Conservation (phyloP, 2,888 invertebrate genomes). For the Aethes cnicana region DNA sequence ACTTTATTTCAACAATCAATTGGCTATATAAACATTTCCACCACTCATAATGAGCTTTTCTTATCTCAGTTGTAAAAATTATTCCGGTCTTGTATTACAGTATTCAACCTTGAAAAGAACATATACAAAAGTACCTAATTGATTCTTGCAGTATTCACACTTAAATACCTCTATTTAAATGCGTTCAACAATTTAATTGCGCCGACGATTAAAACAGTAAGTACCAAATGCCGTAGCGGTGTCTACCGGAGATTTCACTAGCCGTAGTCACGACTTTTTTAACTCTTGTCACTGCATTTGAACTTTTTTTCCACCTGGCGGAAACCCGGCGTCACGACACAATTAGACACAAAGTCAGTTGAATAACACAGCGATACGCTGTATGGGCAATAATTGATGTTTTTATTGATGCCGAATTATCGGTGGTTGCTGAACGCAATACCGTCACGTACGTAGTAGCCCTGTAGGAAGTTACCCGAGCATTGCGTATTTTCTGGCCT, state of each 20-base stretch:
- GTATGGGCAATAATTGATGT: constrained; percentile 19
- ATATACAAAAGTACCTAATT: too few species aligned
- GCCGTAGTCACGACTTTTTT: constrained; percentile 25
- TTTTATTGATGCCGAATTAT: constrained; percentile 9
- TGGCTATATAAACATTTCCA: too few species aligned
- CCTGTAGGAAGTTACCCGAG: constrained; percentile 19
- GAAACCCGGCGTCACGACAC: constrained; percentile 27
- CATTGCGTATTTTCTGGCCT: background rate
- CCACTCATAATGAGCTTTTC: too few species aligned
- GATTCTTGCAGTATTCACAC: background rate
- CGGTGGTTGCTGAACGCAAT: constrained; percentile 3
- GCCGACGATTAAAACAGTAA: constrained; percentile 16
- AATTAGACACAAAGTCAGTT: constrained; percentile 20
- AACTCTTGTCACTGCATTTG: constrained; percentile 20
- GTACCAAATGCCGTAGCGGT: constrained; percentile 15
- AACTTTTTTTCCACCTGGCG: constrained; percentile 19
- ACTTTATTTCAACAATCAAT: too few species aligned
- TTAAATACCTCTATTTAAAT: constrained; percentile 3
- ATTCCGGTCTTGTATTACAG: constrained; percentile 1
- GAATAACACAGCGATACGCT: constrained; percentile 23
- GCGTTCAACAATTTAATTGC: constrained; percentile 14
- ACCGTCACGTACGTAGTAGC: constrained; percentile 18
- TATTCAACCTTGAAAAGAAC: constrained; percentile 18
- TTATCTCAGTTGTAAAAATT: too few species aligned
- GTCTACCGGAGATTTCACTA: constrained; percentile 22